Conservation (phyloP, 2,797 vertebrate species). For the Megalops cyprinoides region DNA sequence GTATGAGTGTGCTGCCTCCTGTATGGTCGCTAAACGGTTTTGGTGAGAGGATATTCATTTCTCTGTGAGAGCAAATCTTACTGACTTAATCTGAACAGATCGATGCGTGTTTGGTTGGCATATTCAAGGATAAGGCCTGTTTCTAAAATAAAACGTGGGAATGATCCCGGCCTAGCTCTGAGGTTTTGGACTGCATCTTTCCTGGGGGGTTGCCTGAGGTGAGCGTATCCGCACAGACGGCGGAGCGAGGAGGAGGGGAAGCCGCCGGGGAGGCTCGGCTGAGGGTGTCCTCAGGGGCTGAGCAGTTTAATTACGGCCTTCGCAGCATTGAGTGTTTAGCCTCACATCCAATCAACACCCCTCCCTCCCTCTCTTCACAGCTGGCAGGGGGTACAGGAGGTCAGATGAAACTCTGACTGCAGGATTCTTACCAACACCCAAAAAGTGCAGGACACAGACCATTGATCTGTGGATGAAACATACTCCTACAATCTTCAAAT, state of each 20-base stretch:
- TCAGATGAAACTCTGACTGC: constrained; percentile 20
- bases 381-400: constrained; percentile 40
- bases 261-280: not conserved
- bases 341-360: not conserved
- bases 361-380: constrained; percentile 37
- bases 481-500: too few relatives aligned
- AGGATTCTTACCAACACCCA: too few relatives aligned
- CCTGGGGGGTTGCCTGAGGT: not conserved
- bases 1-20: too few relatives aligned
- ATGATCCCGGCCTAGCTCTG: not conserved
- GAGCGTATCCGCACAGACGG: not conserved
- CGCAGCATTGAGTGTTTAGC: constrained; percentile 43
- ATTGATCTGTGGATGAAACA: too few relatives aligned
- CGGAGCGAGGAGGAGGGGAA: constrained; percentile 18
- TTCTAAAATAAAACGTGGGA: not conserved
- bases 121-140: not conserved
- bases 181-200: constrained; percentile 1
- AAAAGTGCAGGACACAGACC: too few relatives aligned
- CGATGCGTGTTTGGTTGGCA: too few relatives aligned
- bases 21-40: too few relatives aligned
- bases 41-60: too few relatives aligned
- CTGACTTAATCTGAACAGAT: too few relatives aligned
- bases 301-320: constrained; percentile 73
- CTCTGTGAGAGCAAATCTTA: too few relatives aligned
- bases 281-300: constrained; percentile 44